These are phyloP conservation scores for Drosophila pseudoobscura DNA, from an alignment of 1,140 invertebrate species.

Conservation along the genomic window DNA sequence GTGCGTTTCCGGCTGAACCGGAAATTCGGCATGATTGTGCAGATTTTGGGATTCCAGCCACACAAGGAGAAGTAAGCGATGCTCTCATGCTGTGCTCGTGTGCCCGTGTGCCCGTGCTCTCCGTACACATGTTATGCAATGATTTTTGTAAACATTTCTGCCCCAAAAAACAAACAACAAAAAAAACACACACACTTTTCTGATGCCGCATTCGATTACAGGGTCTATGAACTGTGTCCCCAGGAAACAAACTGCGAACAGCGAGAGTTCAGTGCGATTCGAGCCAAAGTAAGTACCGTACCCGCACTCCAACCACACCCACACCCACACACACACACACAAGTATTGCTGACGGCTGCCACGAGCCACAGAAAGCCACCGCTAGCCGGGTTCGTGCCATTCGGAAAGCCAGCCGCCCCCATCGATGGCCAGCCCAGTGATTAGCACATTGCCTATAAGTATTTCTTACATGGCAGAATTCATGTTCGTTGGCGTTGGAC, in stretches of 20 bases:
- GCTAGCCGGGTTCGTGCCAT: conserved; percentile 49
- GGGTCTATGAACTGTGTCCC: conserved; percentile 77
- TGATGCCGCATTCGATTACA: conserved; percentile 26
- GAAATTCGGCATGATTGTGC: conserved; percentile 81
- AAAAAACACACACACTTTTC: background rate
- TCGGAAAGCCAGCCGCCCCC: conserved; percentile 7
- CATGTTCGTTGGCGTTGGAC: conserved; percentile 50
- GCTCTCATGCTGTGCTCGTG: background rate
- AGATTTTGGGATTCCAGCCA: conserved; percentile 76
- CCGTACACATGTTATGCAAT: conserved; percentile 52
- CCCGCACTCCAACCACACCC: no score
- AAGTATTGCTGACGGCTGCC: conserved; percentile 21
- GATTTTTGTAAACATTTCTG: conserved; percentile 58
- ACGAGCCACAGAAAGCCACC: conserved; percentile 36
- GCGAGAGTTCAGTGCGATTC: conserved; percentile 76
- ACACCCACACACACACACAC: conserved; percentile 1
- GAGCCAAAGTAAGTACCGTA: conserved; percentile 72
- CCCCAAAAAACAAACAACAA: conserved; percentile 17
- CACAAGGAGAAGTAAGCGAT: conserved; percentile 76
- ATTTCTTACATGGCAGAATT: conserved; percentile 38
- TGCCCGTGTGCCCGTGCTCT: no score
- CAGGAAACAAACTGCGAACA: conserved; percentile 77
- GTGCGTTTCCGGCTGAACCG: conserved; percentile 78
- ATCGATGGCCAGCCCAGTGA: conserved; percentile 13
- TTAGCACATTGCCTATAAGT: conserved; percentile 6